A percentile compares a stretch with the other conserved stretches of the same genome.
Evolutionary conservation across 30 jellyfish, hydroid and myxozoan genomes (phyloP).

Genomic region (Haliclystus octoradiatus): DNA sequence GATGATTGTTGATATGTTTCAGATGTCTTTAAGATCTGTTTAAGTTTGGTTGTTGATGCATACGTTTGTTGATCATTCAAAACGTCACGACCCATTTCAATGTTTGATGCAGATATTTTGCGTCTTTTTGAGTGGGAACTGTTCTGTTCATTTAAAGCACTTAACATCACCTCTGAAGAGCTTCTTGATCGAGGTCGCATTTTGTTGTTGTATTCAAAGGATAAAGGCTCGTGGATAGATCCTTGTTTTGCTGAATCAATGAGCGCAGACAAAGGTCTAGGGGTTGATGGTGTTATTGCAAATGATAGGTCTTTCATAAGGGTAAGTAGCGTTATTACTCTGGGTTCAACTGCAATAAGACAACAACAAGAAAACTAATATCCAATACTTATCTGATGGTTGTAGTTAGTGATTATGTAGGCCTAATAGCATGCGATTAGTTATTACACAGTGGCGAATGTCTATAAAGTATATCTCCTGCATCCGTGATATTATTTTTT

Average conservation of each 20-base stretch:
- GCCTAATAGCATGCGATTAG: too few relatives aligned
- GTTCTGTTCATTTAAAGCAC: neutral
- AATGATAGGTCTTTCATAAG: neutral
- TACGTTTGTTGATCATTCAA: neutral
- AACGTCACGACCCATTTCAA: neutral
- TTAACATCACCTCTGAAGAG: neutral
- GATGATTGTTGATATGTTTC: neutral
- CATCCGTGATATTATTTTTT: too few relatives aligned
- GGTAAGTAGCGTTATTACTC: constrained; percentile 25
- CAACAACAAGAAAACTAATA: too few relatives aligned
- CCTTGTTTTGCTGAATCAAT: neutral
- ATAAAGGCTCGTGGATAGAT: neutral
- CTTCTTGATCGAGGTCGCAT: neutral
- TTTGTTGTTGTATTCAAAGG: too few relatives aligned
- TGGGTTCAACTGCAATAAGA: constrained; percentile 14
- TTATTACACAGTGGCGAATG: too few relatives aligned
- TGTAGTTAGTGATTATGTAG: too few relatives aligned
- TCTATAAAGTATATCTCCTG: too few relatives aligned
- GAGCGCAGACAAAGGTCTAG: neutral
- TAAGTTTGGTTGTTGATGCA: neutral
- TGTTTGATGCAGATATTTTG: neutral
- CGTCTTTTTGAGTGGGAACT: neutral
- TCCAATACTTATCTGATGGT: too few relatives aligned
- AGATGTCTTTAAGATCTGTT: neutral
- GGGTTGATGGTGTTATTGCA: neutral